Evolutionary conservation across 2,113 vertebrate species (phyloP), one percentile per base, ranked within the genome.

Genomic region (Anarrhichthys ocellatus): DNA sequence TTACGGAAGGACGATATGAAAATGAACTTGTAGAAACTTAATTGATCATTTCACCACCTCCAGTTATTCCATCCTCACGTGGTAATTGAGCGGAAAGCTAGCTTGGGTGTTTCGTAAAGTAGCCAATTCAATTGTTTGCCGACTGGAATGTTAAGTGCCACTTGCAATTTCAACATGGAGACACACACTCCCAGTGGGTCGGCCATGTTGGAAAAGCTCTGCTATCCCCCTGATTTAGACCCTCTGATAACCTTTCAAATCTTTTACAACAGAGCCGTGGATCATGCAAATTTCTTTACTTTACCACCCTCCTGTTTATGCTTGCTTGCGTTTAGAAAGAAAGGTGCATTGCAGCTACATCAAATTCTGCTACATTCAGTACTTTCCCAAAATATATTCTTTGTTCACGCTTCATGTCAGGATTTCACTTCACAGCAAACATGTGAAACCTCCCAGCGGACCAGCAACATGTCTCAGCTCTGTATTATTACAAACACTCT

Each of bases 401-500:
- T 46, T 62, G 54, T 80, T 85, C 58, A 64, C 56, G 18, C 38
- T 38, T 52, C 8, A 65, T 81, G 75, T n/a, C 5, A 29, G 11
- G 59, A 6, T 71, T 82, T 81, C 20, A 78, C 78, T 63, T 87
- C 75, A 73, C 74, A 64, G 61, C 63, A 52, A 50, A 1, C 73
- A 58, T 81, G 77, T 82, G 77, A 80, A 82, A 64, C 24, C 40
- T 73, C 83, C 80, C 77, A 36, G 81, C 66, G 32, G 72, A 78
- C 64, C 76, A 63, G 64, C 73, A 84, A 82, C 87, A 75, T 59
- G 20, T 40, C 83, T 76, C 22, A 0, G 83, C 82, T 71, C 22
- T 0, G 34, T 81, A 50, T 86, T 87, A 88, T 83, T 78, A 83
- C 78, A 73, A 87, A 89, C 76, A 76, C 87, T 87, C 91, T 1